A percentile compares a stretch with the other conserved stretches of the same genome.
These are phyloP conservation scores for Hippopotamus amphibius DNA, from an alignment of 2,113 vertebrate species.

Conservation along the genomic window DNA sequence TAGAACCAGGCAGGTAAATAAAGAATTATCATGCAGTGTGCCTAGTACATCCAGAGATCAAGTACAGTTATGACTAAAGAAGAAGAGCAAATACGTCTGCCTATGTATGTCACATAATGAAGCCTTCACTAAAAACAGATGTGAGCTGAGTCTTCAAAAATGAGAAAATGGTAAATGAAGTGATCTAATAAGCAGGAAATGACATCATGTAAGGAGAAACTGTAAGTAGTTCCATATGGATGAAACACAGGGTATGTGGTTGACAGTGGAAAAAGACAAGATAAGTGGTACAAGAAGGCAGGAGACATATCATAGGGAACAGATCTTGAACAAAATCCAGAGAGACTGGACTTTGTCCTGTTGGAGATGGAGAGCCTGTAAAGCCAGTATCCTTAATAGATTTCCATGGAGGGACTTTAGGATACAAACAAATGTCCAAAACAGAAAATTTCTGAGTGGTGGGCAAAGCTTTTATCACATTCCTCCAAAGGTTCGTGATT, in stretches of 20 bases:
- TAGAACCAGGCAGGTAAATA: constrained; percentile 25
- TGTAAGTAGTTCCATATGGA: not conserved
- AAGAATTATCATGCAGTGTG: constrained; percentile 1
- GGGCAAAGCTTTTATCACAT: constrained; percentile 20
- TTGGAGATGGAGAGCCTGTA: not conserved
- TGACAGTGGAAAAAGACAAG: constrained; percentile 19
- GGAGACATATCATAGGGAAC: not conserved
- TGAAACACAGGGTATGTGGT: not conserved
- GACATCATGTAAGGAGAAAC: not conserved
- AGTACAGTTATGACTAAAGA: constrained; percentile 44
- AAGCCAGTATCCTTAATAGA: constrained; percentile 32
- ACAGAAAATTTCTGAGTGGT: not conserved
- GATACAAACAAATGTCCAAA: not conserved
- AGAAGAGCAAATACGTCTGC: constrained; percentile 8
- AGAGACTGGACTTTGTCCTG: not conserved
- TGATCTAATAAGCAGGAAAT: constrained; percentile 38
- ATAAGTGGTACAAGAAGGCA: not conserved
- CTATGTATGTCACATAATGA: not conserved
- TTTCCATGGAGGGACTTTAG: not conserved
- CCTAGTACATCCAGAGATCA: not conserved
- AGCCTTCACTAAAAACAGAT: constrained; percentile 33
- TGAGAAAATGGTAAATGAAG: constrained; percentile 42
- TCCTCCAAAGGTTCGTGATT: constrained; percentile 10
- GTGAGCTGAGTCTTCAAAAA: constrained; percentile 12
- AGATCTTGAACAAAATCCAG: constrained; percentile 22